Percentiles rank a stretch among this genome's conserved stretches.
These are phyloP conservation scores for Bimastos eiseni DNA, from an alignment of 2,888 invertebrate genomes.

Conservation along the genomic window DNA sequence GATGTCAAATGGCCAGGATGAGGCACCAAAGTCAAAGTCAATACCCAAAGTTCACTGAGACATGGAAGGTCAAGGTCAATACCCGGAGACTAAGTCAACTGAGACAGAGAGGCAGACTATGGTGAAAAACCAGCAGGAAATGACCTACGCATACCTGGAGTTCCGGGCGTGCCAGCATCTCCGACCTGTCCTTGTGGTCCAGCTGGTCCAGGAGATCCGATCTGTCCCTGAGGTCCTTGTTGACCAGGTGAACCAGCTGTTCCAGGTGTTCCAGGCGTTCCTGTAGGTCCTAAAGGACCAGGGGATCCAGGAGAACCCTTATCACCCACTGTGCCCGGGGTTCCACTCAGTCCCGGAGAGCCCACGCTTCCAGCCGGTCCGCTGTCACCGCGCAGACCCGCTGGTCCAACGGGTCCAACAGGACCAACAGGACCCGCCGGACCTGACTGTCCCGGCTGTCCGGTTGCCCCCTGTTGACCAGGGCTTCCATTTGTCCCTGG, in stretches of 20 bases:
- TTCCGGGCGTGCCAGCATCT: slow-evolving; percentile 23
- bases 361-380: slow-evolving; percentile 37
- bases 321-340: slow-evolving; percentile 32
- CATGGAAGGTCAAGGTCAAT: neutral
- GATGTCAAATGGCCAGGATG: neutral
- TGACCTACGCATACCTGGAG: slow-evolving; percentile 18
- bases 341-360: slow-evolving; percentile 32
- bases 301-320: slow-evolving; percentile 33
- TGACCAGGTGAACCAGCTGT: slow-evolving; percentile 33
- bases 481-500: slow-evolving; percentile 34
- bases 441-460: slow-evolving; percentile 47
- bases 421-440: slow-evolving; percentile 65
- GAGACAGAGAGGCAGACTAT: neutral
- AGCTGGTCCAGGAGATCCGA: slow-evolving; percentile 31
- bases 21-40: neutral
- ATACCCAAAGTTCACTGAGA: neutral
- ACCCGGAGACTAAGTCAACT: neutral
- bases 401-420: slow-evolving; percentile 47
- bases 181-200: slow-evolving; percentile 44
- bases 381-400: slow-evolving; percentile 34
- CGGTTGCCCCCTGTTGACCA: slow-evolving; percentile 43
- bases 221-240: slow-evolving; percentile 33
- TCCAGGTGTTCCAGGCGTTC: slow-evolving; percentile 36
- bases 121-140: neutral
- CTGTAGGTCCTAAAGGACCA: slow-evolving; percentile 42